Base-by-base conservation (phyloP, 2,888 invertebrate species). In the Tenthredo notha region DNA sequence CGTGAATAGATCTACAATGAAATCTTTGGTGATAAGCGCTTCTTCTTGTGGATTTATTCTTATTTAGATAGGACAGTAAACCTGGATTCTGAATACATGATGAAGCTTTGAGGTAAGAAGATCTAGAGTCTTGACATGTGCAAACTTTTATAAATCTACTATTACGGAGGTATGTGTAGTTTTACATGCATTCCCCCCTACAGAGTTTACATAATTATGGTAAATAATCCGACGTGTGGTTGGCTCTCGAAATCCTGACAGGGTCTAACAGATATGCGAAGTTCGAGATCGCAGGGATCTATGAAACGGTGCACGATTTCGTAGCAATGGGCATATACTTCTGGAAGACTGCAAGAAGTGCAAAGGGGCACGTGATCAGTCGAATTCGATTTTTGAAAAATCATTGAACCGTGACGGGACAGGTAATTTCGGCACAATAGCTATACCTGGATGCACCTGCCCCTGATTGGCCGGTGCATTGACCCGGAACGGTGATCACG, bases 401-500 rank as follows among this genome's bases (percentile, higher is more conserved):
- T 6, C 80, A 25, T 37, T 25, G 12, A 80, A 21, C 58, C 78
- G n/a, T 40, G 78, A 40, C 21, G 0, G 6, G 58, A 10, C 29
- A 54, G 12, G 75, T 77, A 9, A 50, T 50, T 77, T 40, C 40
- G 72, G 40, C 18, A 18, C 7, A 40, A 40, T 40, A 10, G n/a
- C 37, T n/a, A 7, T 37, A 21, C 10, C 75, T 25, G 50, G 9
- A 50, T 33, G 75, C 75, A 47, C 75, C 75, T n/a, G 29, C 12
- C 33, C 15, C 47, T 40, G 61, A 40, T 80, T 80, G 80, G 80
- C 80, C 40, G 25, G 40, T 61, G 80, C 80, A 29, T 0, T 40
- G 40, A 80, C 25, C 80, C 80, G 80, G 80, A 80, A 61, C 80
- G 80, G 12, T 37, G 80, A 77, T 18, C 80, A 12, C 5, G 61